Evolutionary conservation across 1,140 invertebrate genomes (phyloP).

Genomic region (Calliphora vicina): DNA sequence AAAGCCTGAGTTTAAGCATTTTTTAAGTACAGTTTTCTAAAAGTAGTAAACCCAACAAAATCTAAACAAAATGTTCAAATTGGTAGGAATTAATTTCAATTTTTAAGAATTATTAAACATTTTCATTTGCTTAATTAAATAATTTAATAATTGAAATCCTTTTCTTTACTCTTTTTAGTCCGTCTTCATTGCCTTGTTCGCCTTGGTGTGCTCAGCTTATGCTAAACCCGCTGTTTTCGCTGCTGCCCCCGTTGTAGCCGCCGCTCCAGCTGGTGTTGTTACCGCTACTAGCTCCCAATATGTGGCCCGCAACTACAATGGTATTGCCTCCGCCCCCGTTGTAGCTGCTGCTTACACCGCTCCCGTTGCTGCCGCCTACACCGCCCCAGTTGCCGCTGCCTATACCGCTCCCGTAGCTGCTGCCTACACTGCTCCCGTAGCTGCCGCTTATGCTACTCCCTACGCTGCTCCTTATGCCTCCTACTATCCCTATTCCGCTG

Average conservation of each 20-base stretch:
- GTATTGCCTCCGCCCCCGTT: conserved; percentile 55
- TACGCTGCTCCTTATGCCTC: conserved; percentile 47
- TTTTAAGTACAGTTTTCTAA: conserved; percentile 9
- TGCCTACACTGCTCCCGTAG: conserved; percentile 44
- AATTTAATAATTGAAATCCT: background rate
- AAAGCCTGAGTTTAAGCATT: background rate
- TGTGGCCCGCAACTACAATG: conserved; percentile 64
- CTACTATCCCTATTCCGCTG: conserved; percentile 48
- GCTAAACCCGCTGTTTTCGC: conserved; percentile 51
- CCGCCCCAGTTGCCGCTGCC: conserved; percentile 46
- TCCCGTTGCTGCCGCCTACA: conserved; percentile 53
- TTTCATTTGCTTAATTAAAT: background rate
- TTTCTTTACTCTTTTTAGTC: conserved; percentile 44
- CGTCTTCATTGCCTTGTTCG: conserved; percentile 55
- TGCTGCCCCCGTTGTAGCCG: conserved; percentile 51
- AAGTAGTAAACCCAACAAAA: conserved; percentile 40
- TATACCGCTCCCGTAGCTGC: conserved; percentile 52
- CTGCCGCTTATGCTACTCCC: conserved; percentile 49
- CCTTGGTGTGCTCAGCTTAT: conserved; percentile 51
- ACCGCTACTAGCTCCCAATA: conserved; percentile 65
- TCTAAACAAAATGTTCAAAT: conserved; percentile 59
- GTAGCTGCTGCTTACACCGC: conserved; percentile 49
- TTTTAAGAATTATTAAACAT: background rate
- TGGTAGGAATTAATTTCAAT: conserved; percentile 43
- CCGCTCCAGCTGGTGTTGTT: conserved; percentile 53